Evolutionary conservation across 2,888 invertebrate genomes (phyloP).

Genomic region (Sphecodes monilicornis): DNA sequence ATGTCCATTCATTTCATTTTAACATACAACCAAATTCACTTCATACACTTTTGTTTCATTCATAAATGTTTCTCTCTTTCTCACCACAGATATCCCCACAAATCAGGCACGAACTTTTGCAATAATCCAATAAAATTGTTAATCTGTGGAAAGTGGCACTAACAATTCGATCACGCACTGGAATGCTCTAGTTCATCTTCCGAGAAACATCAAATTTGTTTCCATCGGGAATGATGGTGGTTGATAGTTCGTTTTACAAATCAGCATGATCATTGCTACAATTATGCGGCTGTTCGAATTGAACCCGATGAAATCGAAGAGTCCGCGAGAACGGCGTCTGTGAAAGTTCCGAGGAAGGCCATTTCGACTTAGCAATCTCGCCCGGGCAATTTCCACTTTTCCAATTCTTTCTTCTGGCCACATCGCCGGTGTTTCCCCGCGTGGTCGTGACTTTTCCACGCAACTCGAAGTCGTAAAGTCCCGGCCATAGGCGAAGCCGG

Average conservation of each 20-base stretch:
- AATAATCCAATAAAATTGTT: neutral
- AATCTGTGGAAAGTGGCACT: neutral
- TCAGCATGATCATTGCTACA: constrained; percentile 27
- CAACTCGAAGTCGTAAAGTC: constrained; percentile 64
- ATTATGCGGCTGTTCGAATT: constrained; percentile 39
- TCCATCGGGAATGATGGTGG: too few relatives aligned
- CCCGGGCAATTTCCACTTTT: constrained; percentile 61
- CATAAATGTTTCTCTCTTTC: too few relatives aligned
- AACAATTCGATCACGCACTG: neutral
- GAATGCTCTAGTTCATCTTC: neutral
- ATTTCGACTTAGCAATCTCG: constrained; percentile 66
- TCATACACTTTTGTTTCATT: too few relatives aligned
- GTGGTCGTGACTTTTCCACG: constrained; percentile 68
- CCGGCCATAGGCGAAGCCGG: constrained; percentile 50
- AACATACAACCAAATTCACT: too few relatives aligned
- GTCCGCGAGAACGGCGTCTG: constrained; percentile 48
- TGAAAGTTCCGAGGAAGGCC: constrained; percentile 54
- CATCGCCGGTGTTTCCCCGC: constrained; percentile 49
- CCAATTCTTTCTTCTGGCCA: constrained; percentile 50
- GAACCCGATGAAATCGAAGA: constrained; percentile 59
- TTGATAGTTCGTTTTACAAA: constrained; percentile 3
- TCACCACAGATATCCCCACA: too few relatives aligned
- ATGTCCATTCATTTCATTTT: too few relatives aligned
- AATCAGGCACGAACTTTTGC: neutral
- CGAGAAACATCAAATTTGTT: neutral